phyloP scores from a whole-genome alignment of 2,113 vertebrate species.

The Sminthopsis crassicaudata region DNA sequence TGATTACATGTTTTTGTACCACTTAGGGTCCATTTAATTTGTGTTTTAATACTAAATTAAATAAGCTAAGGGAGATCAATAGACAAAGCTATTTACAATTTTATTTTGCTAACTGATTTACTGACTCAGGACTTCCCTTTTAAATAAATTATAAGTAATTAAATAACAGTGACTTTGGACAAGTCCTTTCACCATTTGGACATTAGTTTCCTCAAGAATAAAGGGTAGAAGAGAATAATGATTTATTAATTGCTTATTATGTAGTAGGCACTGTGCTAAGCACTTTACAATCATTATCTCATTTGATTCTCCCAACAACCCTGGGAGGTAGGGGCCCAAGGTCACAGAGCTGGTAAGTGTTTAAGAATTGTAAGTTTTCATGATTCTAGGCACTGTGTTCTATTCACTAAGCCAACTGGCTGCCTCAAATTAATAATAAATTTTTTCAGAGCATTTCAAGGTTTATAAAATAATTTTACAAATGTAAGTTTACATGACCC shows the following conservation, averaged over 20 bases:
- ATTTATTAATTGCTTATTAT: not conserved
- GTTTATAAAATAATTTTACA: not conserved
- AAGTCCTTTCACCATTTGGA: not conserved
- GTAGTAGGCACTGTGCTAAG: not conserved
- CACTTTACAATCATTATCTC: not conserved
- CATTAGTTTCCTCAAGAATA: constrained; percentile 29
- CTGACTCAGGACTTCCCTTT: not conserved
- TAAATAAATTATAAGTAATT: constrained; percentile 16
- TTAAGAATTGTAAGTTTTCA: not conserved
- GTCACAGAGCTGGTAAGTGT: not conserved
- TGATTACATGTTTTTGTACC: not conserved
- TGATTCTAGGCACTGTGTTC: not conserved
- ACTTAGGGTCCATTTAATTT: not conserved
- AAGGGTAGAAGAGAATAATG: not conserved
- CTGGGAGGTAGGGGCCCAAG: not conserved
- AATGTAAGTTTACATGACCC: not conserved
- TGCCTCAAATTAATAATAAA: not conserved
- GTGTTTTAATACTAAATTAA: not conserved
- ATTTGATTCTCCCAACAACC: not conserved
- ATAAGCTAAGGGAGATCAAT: constrained; percentile 15
- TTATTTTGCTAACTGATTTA: not conserved
- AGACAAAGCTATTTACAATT: not conserved
- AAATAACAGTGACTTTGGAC: not conserved
- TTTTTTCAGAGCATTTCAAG: not conserved
- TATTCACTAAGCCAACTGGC: not conserved